Evolutionary conservation across 2,797 vertebrate species (phyloP).

Genomic region (Botia almorhae): DNA sequence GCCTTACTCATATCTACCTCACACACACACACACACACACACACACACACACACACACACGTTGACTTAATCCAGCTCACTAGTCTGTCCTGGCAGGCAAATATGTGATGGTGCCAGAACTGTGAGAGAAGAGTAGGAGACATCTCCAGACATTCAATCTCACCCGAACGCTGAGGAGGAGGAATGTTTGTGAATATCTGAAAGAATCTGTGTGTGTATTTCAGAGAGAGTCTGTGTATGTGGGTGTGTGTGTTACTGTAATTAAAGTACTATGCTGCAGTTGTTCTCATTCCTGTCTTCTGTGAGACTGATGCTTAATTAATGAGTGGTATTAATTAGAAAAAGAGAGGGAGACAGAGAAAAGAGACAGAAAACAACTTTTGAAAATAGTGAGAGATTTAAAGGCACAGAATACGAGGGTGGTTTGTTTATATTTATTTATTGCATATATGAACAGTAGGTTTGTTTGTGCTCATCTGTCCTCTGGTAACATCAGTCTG

Average conservation of each 20-base stretch:
- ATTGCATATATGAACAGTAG: constrained; percentile 39
- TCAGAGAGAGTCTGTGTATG: constrained; percentile 26
- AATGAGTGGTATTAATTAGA: constrained; percentile 80
- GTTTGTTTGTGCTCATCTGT: background rate
- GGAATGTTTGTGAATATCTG: constrained; percentile 36
- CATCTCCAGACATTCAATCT: constrained; percentile 56
- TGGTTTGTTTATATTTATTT: background rate
- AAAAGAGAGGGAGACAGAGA: constrained; percentile 55
- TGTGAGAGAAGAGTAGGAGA: constrained; percentile 57
- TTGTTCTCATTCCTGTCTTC: constrained; percentile 65
- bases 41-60: constrained; percentile 38
- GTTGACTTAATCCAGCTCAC: constrained; percentile 58
- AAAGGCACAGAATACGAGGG: background rate
- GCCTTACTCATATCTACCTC: constrained; percentile 27
- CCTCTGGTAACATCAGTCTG: constrained; percentile 1
- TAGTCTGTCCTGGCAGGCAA: constrained; percentile 56
- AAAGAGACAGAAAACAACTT: constrained; percentile 49
- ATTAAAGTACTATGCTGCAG: constrained; percentile 79
- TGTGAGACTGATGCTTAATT: constrained; percentile 82
- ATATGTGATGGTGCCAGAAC: constrained; percentile 53
- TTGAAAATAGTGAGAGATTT: constrained; percentile 37
- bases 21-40: background rate
- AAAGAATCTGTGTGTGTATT: constrained; percentile 58
- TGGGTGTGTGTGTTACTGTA: constrained; percentile 60
- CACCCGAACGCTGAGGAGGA: constrained; percentile 46